phyloP scores from a whole-genome alignment of 2,797 vertebrate genomes.

The Peromyscus melanophrys region DNA sequence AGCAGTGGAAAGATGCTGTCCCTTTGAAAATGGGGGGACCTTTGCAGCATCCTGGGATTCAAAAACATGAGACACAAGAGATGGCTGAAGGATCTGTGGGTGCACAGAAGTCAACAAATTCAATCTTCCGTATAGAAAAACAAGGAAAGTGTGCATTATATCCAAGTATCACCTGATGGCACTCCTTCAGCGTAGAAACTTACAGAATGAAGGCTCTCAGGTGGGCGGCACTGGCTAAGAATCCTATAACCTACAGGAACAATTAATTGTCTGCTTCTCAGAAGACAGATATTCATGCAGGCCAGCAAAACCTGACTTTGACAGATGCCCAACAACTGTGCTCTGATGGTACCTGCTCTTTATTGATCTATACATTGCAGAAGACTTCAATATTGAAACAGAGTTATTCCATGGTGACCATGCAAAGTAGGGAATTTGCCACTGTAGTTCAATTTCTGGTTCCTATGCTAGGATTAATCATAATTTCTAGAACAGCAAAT shows the following conservation, averaged over 20 bases:
- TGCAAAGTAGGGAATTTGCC: not conserved
- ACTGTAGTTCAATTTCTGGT: not conserved
- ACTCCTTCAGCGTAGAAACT: slow-evolving; percentile 82
- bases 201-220: slow-evolving; percentile 83
- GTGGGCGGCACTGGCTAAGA: slow-evolving; percentile 83
- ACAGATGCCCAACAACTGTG: slow-evolving; percentile 58
- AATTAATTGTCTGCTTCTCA: slow-evolving; percentile 86
- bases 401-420: not conserved
- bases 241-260: slow-evolving; percentile 84
- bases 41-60: not conserved
- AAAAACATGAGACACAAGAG: slow-evolving; percentile 18
- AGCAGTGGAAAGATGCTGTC: not conserved
- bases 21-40: slow-evolving; percentile 18
- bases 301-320: slow-evolving; percentile 77
- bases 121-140: slow-evolving; percentile 78
- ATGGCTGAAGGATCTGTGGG: slow-evolving; percentile 63
- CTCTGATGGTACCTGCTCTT: not conserved
- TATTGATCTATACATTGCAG: not conserved
- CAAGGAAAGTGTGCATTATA: slow-evolving; percentile 84
- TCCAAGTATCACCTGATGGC: slow-evolving; percentile 86
- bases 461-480: not conserved
- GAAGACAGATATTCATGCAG: slow-evolving; percentile 81
- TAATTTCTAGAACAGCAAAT: slow-evolving; percentile 23
- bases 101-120: slow-evolving; percentile 71
- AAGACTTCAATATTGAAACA: not conserved